A percentile compares a stretch with the other conserved stretches of the same genome.
Evolutionary conservation across 1,140 invertebrate species (phyloP).

Genomic region (Procambarus virginalis): DNA sequence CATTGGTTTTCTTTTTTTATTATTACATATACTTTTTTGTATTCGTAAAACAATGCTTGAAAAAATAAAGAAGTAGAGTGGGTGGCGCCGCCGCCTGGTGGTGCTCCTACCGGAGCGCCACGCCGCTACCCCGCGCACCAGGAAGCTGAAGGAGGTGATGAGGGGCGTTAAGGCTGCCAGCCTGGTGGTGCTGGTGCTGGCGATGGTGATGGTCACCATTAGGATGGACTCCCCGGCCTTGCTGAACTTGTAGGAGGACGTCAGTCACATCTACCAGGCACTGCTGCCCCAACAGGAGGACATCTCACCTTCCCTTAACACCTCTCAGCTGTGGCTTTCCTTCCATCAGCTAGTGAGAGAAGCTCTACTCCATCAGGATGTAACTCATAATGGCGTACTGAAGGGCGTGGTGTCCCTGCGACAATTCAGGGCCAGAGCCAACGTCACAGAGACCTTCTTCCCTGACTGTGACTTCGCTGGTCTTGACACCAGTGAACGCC

Average conservation of each 20-base stretch:
- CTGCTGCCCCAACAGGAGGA: background rate
- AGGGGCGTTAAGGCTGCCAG: background rate
- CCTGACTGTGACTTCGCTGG: background rate
- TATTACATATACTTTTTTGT: too few species aligned
- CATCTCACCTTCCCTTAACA: background rate
- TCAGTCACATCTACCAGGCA: background rate
- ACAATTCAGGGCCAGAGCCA: background rate
- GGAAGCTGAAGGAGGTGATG: background rate
- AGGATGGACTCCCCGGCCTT: too few species aligned
- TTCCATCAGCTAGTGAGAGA: background rate
- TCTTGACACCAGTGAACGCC: background rate
- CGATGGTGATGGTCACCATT: too few species aligned
- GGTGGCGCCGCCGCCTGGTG: too few species aligned
- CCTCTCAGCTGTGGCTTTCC: background rate
- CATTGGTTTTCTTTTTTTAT: too few species aligned
- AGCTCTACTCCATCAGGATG: background rate
- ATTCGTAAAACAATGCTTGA: too few species aligned
- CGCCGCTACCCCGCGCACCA: background rate
- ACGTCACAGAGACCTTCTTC: background rate
- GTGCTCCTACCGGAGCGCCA: background rate
- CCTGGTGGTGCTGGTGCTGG: background rate
- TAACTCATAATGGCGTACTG: conserved; percentile 17
- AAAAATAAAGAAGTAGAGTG: too few species aligned
- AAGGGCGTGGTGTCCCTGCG: conserved; percentile 23
- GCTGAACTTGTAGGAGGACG: too few species aligned